phyloP scores from a whole-genome alignment of 2,888 invertebrate genomes.

The Onchidella celtica region DNA sequence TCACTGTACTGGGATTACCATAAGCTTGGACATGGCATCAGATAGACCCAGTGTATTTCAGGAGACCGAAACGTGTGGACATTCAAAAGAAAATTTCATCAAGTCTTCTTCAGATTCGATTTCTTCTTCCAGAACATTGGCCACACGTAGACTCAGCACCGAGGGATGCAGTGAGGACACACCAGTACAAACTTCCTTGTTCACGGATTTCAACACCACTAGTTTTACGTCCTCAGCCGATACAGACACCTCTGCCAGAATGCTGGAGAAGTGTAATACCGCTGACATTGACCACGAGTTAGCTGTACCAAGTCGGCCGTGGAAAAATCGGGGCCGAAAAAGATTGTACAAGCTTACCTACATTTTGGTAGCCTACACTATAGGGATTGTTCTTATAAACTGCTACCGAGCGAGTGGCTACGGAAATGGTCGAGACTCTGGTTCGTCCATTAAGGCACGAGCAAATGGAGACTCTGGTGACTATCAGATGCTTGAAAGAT shows the following conservation, averaged over 20 bases:
- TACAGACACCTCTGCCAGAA: not conserved
- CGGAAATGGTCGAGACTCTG: too few relatives aligned
- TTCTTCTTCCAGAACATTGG: not conserved
- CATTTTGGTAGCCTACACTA: conserved; percentile 11
- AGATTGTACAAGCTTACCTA: conserved; percentile 14
- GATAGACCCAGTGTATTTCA: too few relatives aligned
- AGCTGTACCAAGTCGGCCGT: not conserved
- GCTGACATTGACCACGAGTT: not conserved
- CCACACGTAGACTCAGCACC: not conserved
- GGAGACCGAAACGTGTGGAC: too few relatives aligned
- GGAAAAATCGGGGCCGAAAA: conserved; percentile 24
- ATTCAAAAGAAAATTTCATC: not conserved
- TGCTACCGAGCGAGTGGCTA: not conserved
- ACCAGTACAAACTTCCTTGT: not conserved
- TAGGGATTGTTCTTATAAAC: conserved; percentile 27
- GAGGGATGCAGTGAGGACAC: not conserved
- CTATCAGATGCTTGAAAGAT: too few relatives aligned
- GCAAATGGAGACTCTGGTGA: too few relatives aligned
- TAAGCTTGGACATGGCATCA: too few relatives aligned
- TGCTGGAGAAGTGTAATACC: not conserved
- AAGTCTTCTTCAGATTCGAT: not conserved
- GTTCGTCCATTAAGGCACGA: too few relatives aligned
- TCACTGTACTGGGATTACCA: too few relatives aligned
- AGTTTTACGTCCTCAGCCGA: not conserved
- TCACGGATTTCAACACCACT: not conserved